These are phyloP conservation scores for Lasioglossum calceatum DNA, from an alignment of 2,888 invertebrate genomes.

Conservation along the genomic window DNA sequence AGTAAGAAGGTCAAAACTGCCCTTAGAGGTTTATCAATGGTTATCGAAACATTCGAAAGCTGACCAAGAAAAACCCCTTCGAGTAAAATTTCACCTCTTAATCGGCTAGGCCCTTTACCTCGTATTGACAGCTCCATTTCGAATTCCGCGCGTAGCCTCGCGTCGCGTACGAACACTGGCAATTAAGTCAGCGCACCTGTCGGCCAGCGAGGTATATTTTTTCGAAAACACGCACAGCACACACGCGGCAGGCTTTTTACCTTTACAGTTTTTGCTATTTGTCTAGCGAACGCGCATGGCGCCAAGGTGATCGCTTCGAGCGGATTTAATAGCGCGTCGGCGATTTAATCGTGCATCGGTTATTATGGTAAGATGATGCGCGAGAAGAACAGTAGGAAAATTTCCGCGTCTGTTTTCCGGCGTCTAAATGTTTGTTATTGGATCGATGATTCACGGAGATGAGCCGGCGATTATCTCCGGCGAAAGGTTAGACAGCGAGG, in stretches of 20 bases:
- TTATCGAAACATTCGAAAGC: no score
- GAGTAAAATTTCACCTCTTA: no score
- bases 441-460: conserved; percentile 30
- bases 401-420: conserved; percentile 7
- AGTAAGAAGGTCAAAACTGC: no score
- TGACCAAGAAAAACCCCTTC: no score
- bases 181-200: conserved; percentile 55
- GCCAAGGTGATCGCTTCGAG: conserved; percentile 25
- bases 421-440: not conserved
- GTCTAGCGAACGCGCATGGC: not conserved
- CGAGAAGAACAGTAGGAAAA: not conserved
- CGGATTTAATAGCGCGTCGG: conserved; percentile 2
- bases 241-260: not conserved
- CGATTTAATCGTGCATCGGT: not conserved
- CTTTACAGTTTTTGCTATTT: not conserved
- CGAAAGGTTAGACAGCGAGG: conserved; percentile 58
- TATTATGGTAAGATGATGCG: not conserved
- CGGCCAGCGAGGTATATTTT: conserved; percentile 40
- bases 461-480: conserved; percentile 42
- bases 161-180: conserved; percentile 46
- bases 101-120: no score
- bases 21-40: no score
- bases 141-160: conserved; percentile 35
- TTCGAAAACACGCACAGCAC: conserved; percentile 18
- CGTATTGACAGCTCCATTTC: not conserved